Evolutionary conservation across 2,888 invertebrate genomes (phyloP), one percentile per base, ranked within the genome.

Genomic region (Tinea semifulvella): DNA sequence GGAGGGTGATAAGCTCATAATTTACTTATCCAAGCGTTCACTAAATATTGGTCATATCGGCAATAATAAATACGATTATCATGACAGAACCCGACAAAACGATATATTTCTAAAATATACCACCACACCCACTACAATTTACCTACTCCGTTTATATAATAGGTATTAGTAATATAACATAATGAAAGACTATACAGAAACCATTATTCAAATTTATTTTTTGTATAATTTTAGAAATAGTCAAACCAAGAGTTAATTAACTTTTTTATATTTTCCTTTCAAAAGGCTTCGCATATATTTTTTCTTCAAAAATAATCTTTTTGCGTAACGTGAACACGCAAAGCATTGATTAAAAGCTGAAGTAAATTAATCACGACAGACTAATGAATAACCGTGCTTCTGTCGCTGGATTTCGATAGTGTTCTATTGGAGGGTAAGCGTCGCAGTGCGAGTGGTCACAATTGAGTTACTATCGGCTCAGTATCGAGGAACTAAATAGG

Each of bases 341-440:
- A 40, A 40, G 40, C 40, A 40, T 40, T 40, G 40, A 40, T 40
- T 40, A 40, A 38, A 22, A 40, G 22, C 22, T 13, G 13, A 40
- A 40, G 4, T 40, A 22, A 22, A 40, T 40, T 40, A 40, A 40
- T 40, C 40, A 40, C 20, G 19, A 14, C 13, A n/a, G 40, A 40
- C 22, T 40, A 40, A 40, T 40, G 40, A 22, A 40, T 22, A 19
- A 10, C 22, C 22, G 18, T 22, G 40, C 17, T 10, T 7, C 14
- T n/a, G n/a, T 11, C 22, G 22, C 40, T 22, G 22, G 11, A 40
- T 13, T 40, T 40, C 22, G 40, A 22, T 17, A 6, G 13, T n/a
- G n/a, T n/a, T n/a, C n/a, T n/a, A n/a, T n/a, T n/a, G n/a, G 27
- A 27, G 27, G 27, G 11, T 10, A n/a, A 31, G 11, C 14, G 31